Base-by-base conservation (phyloP, 1,140 invertebrate genomes). In the Homalodisca vitripennis region DNA sequence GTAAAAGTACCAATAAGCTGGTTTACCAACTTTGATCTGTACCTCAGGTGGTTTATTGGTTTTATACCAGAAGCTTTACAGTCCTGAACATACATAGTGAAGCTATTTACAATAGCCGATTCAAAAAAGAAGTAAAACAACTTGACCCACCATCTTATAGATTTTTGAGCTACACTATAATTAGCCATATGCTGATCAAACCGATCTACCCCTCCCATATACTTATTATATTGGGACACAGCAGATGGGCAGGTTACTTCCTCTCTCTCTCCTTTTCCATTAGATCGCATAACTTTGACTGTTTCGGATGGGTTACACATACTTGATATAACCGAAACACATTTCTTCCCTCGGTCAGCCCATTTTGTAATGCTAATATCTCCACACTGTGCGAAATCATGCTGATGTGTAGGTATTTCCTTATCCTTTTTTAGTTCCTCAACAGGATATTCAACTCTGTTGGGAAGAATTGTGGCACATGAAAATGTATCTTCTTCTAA, bases 201-300 rank as follows among this genome's bases (percentile, higher is more conserved):
- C 24, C 60, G 31, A 53, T 75, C 71, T 20, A 75, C 73, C 14
- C 71, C 69, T 6, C 73, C 73, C 73, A 72, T 74, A 64, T 66
- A 70, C 51, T 74, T 67, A 41, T 73, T 73, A 57, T 75, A 75
- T 2, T 72, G 22, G 20, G 55, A 2, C 26, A 75, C 46, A 30
- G 63, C 30, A 46, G 60, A 48, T 24, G 71, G 70, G 47, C 62
- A 68, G 24, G 47, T 65, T 30, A 73, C 70, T 47, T 66, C 30
- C 51, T 71, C n/a, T n/a, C n/a, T n/a, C n/a, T n/a, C n/a, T n/a
- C 66, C 20, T 60, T 66, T 69, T 55, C 29, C 34, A 57, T 48
- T 20, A 62, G 48, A 70, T 22, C 64, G 60, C 22, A 26, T 20
- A 55, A 67, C 53, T 24, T 24, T 55, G 6, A 29, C 29, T 17